Evolutionary conservation across 23 tunicate species (phyloP).

Genomic region (Botrylloides violaceus): DNA sequence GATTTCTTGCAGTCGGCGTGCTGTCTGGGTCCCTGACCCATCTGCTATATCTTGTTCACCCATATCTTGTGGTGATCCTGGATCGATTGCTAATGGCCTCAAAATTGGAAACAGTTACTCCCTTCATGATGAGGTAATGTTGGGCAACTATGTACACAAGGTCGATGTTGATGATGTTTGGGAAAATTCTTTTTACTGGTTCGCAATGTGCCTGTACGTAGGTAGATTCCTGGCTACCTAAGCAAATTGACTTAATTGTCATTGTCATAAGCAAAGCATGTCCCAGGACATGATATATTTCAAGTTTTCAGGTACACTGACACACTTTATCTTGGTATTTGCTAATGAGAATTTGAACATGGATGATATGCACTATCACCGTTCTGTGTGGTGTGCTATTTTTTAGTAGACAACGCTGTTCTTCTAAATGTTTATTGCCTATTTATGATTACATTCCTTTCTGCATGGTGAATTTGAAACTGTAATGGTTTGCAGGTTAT

Average conservation of each 20-base stretch:
- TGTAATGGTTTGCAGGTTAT: no score
- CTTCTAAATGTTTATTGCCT: no score
- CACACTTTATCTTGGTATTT: no score
- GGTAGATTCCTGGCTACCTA: neutral
- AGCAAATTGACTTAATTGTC: neutral
- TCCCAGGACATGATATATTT: no score
- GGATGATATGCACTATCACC: no score
- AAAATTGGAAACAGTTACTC: slow-evolving; percentile 25
- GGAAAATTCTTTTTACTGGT: neutral
- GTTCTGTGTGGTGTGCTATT: no score
- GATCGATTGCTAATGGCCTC: slow-evolving; percentile 23
- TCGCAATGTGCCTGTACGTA: neutral
- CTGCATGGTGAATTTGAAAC: no score
- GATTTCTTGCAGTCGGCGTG: slow-evolving; percentile 40
- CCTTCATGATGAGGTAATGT: slow-evolving; percentile 35
- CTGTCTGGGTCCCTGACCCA: slow-evolving; percentile 52
- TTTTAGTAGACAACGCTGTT: no score
- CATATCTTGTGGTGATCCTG: slow-evolving; percentile 46
- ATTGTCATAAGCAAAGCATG: no score
- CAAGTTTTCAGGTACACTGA: no score
- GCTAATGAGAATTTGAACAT: no score
- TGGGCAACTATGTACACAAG: neutral
- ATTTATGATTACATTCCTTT: no score
- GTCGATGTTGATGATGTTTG: neutral
- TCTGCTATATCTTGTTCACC: slow-evolving; percentile 8